phyloP scores from a whole-genome alignment of 2,113 vertebrate genomes.

The Sorex fumeus region DNA sequence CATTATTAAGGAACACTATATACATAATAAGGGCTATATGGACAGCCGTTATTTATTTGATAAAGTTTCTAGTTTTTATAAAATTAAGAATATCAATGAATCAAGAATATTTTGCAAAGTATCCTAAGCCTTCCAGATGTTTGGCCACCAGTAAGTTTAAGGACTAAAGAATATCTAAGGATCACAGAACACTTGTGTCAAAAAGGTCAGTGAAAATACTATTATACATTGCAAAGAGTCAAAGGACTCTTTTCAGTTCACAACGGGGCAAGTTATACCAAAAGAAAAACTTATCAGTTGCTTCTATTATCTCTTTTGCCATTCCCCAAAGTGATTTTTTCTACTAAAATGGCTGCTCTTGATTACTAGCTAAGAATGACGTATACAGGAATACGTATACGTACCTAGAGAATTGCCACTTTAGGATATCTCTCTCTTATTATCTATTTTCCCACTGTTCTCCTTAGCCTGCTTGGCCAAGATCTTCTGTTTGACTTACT shows the following conservation, averaged over 20 bases:
- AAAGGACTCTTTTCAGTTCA: constrained; percentile 36
- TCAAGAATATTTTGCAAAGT: background rate
- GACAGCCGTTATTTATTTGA: background rate
- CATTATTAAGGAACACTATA: constrained; percentile 9
- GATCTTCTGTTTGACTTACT: background rate
- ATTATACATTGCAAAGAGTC: background rate
- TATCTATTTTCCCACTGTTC: background rate
- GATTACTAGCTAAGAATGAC: background rate
- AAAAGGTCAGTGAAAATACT: background rate
- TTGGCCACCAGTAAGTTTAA: background rate
- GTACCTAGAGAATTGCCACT: background rate
- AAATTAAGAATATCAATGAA: constrained; percentile 40
- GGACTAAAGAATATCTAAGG: background rate
- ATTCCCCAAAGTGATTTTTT: background rate
- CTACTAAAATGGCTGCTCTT: background rate
- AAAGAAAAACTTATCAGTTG: constrained; percentile 16
- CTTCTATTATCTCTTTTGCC: background rate
- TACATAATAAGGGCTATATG: background rate
- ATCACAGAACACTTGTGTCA: constrained; percentile 5
- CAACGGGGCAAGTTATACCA: background rate
- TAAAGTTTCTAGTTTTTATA: constrained; percentile 5
- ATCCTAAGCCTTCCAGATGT: background rate
- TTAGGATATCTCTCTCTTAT: background rate
- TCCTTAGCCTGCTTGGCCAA: background rate
- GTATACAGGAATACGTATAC: background rate